Evolutionary conservation across 1,140 invertebrate genomes (phyloP).

Genomic region (Neelides sp.): DNA sequence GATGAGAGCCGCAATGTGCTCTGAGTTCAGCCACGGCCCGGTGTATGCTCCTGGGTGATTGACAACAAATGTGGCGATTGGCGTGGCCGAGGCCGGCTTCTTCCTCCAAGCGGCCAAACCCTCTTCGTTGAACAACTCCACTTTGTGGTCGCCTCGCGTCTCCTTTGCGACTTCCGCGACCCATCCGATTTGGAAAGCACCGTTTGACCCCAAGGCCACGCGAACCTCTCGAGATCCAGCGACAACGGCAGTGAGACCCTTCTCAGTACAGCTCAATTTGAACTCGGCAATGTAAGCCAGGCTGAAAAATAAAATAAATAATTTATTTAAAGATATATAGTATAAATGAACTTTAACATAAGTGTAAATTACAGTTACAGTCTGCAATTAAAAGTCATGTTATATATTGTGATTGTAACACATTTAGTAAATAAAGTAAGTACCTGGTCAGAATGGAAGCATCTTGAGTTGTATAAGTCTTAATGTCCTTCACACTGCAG

Average conservation of each 20-base stretch:
- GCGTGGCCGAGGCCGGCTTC: constrained; percentile 48
- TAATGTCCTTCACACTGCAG: constrained; percentile 34
- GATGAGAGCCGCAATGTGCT: constrained; percentile 67
- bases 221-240: neutral
- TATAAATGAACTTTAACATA: no score
- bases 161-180: constrained; percentile 71
- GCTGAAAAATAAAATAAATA: no score
- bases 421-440: no score
- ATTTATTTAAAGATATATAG: no score
- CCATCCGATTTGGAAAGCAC: constrained; percentile 64
- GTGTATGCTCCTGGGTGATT: constrained; percentile 75
- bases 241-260: neutral
- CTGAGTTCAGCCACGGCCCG: constrained; percentile 82
- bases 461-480: constrained; percentile 73
- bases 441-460: constrained; percentile 73
- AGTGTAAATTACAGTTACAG: no score
- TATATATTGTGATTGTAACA: no score
- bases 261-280: constrained; percentile 37
- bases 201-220: neutral
- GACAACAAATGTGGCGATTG: constrained; percentile 59
- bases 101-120: constrained; percentile 52
- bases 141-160: constrained; percentile 55
- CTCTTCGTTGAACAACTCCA: constrained; percentile 83
- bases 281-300: constrained; percentile 41
- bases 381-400: no score